Evolutionary conservation across 2,888 invertebrate species (phyloP), one percentile per base, ranked within the genome.

Genomic region (Parascotia fuliginaria): DNA sequence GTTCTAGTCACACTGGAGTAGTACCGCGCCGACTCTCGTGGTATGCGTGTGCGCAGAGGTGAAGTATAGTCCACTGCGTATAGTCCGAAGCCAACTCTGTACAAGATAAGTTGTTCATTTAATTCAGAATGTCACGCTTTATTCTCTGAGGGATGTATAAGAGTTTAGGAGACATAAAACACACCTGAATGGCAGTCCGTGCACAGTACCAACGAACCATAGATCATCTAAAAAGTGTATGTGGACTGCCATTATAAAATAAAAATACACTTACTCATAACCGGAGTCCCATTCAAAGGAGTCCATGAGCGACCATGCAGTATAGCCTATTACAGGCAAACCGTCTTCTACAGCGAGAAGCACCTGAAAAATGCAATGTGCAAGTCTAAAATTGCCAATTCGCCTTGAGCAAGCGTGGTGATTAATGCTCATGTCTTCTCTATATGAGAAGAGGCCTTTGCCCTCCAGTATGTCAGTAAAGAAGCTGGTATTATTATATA

Each of bases 301-400:
- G 66, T 95, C 95, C 85, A 94, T 85, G 9, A 94, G 79, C 0
- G 93, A 93, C 94, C 94, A 94, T 0, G 92, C 93, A 0, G 92
- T 90, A 75, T 93, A 94, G 0, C 93, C 94, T 29, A 77, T 77
- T 0, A 93, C 74, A 29, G 87, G 85, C 32, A 89, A 85, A 0
- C 79, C 79, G 55, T 92, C 92, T 32, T 55, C 44, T 15, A 85
- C 83, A 0, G 90, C 86, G n/a, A 85, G 63, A 33, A 88, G 60
- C 38, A 90, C 47, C 61, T 89, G 36, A 1, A 32, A 45, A 16
- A 19, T 5, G 5, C 19, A 19, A 19, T 19, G 19, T 19, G 2
- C 19, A 19, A n/a, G n/a, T n/a, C n/a, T n/a, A n/a, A n/a, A n/a
- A n/a, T n/a, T n/a, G n/a, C n/a, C n/a, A n/a, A n/a, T n/a, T n/a